A percentile compares a stretch with the other conserved stretches of the same genome.
Conservation (phyloP, 2,113 vertebrate genomes). For the Orcinus orca region DNA sequence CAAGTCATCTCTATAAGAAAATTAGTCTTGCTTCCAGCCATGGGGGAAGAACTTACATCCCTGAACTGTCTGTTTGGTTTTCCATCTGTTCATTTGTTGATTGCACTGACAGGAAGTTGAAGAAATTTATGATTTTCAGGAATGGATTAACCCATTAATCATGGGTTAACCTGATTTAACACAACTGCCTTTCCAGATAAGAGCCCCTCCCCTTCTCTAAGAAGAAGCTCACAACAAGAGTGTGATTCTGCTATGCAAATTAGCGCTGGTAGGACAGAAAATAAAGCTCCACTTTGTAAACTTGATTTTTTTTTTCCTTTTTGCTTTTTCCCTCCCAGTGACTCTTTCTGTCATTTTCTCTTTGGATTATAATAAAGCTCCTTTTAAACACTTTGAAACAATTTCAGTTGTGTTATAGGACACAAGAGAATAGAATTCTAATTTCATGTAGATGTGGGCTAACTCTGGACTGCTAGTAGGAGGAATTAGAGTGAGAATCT, state of each 20-base stretch:
- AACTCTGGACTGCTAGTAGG: neutral
- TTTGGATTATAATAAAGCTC: neutral
- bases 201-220: neutral
- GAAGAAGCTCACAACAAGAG: neutral
- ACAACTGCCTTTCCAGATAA: neutral
- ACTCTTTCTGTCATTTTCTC: conserved; percentile 1
- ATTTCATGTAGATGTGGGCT: neutral
- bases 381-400: conserved; percentile 12
- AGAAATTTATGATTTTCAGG: neutral
- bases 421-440: neutral
- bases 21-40: neutral
- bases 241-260: neutral
- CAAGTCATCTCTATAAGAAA: neutral
- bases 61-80: neutral
- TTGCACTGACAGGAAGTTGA: neutral
- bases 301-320: neutral
- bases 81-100: neutral
- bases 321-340: neutral
- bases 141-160: neutral
- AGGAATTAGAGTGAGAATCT: neutral
- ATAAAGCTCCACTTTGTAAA: conserved; percentile 12
- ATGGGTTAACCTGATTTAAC: neutral
- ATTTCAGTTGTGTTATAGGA: neutral
- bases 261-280: neutral
- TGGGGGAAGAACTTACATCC: neutral